Percentiles rank a stretch among this genome's conserved stretches.
Conservation (phyloP, 2,888 invertebrate genomes). For the Phortica okadai region DNA sequence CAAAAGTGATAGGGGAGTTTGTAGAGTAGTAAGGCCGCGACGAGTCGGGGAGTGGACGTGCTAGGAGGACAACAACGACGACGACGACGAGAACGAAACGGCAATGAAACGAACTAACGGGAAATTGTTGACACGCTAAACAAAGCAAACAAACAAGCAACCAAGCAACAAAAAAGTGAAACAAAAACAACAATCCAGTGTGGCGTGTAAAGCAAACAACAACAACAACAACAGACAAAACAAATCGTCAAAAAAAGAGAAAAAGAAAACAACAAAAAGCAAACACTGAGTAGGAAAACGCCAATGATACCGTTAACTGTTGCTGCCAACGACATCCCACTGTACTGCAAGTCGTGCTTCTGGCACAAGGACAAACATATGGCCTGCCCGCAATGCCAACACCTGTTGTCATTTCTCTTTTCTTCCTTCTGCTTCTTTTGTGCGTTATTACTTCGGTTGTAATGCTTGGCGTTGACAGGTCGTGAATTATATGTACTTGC, state of each 20-base stretch:
- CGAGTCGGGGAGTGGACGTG: too few relatives aligned
- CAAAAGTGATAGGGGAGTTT: conserved; percentile 7
- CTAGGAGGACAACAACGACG: neutral
- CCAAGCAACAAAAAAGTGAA: neutral
- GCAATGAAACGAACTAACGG: conserved; percentile 27
- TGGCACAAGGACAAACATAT: neutral
- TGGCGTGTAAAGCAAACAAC: neutral
- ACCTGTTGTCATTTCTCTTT: conserved; percentile 11
- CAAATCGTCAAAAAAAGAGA: neutral
- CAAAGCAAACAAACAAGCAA: conserved; percentile 7
- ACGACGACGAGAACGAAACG: neutral
- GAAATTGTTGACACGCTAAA: conserved; percentile 32
- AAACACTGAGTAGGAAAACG: conserved; percentile 49
- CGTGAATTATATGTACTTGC: neutral
- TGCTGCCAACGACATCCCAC: conserved; percentile 11
- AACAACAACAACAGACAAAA: neutral
- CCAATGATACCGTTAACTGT: conserved; percentile 51
- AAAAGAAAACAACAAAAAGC: neutral
- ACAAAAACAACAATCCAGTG: neutral
- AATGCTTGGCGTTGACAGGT: too few relatives aligned
- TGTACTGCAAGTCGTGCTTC: conserved; percentile 1
- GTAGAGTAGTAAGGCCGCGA: too few relatives aligned
- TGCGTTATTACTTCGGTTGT: conserved; percentile 43
- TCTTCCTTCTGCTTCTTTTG: conserved; percentile 22
- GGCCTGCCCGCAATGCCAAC: neutral